A percentile compares a stretch with the other conserved stretches of the same genome.
phyloP scores from a whole-genome alignment of 1,140 invertebrate species.

The Centruroides vittatus region DNA sequence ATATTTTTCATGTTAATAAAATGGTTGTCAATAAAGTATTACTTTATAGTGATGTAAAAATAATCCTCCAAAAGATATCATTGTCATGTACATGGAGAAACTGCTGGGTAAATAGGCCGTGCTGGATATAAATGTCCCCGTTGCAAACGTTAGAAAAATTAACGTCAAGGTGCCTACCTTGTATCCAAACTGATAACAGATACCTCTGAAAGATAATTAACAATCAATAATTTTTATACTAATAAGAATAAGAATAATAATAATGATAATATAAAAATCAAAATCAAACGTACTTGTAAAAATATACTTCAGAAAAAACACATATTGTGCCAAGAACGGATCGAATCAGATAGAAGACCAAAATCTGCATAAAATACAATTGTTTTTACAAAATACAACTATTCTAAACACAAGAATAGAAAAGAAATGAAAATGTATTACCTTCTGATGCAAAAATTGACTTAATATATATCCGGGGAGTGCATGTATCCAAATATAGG shows the following conservation, averaged over 20 bases:
- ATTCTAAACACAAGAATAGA: background rate
- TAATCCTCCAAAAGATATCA: conserved; percentile 72
- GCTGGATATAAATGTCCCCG: conserved; percentile 81
- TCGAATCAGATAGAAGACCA: conserved; percentile 80
- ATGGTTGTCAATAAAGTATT: no score
- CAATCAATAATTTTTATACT: background rate
- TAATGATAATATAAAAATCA: no score
- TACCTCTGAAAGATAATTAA: conserved; percentile 44
- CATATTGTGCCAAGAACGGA: conserved; percentile 64
- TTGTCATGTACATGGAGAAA: conserved; percentile 77
- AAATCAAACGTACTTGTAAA: conserved; percentile 62
- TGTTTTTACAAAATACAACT: no score
- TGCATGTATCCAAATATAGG: conserved; percentile 75
- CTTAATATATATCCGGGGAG: conserved; percentile 64
- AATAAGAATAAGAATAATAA: background rate
- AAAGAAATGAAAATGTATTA: conserved; percentile 2
- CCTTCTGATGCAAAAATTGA: conserved; percentile 48
- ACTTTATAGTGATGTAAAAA: conserved; percentile 49
- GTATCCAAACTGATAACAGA: conserved; percentile 76
- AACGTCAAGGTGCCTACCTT: conserved; percentile 72
- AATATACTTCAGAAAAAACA: conserved; percentile 74
- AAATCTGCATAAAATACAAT: conserved; percentile 39
- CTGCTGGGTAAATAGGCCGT: conserved; percentile 84
- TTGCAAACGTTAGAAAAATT: conserved; percentile 63
- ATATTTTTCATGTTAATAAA: no score